Base-by-base conservation (phyloP, 2,888 invertebrate genomes). In the Brachylomia viminalis region DNA sequence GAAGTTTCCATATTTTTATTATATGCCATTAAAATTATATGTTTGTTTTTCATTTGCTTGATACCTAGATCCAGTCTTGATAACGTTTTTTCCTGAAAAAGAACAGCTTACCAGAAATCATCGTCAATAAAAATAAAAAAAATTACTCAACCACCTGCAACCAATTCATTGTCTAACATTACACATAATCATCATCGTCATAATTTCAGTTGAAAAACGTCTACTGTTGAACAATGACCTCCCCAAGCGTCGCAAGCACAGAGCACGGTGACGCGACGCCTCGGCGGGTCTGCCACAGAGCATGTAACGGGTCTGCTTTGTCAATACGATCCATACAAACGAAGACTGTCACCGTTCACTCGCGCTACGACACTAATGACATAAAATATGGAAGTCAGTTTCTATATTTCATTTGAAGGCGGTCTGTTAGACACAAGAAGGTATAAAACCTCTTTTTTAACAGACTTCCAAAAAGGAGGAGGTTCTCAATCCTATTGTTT, bases 1-100 rank as follows among this genome's bases (percentile, higher is more conserved):
- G 66, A 27, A 33, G 23, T 67, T 61, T n/a, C 52, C 17, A 27
- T 64, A 15, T 23, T 49, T 74, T 82, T 66, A 77, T 33, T 59
- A 23, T 1, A 8, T 13, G 38, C 15, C 6, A 59, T 64, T 58
- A 45, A 71, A 17, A 38, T 13, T 11, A 27, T 49, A 23, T 45
- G 0, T 27, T 52, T n/a, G 7, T 68, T 67, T 82, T 58, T 52
- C 7, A 49, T 66, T 78, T 56, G 20, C 7, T 47, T 49, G n/a
- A 49, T 49, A 62, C 2, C n/a, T 5, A 2, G 0, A 15, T 52
- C 3, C 42, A 64, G 64, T 73, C 33, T 47, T 11, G 20, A 8
- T 47, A n/a, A 62, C 15, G 38, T 3, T 33, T 49, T 33, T 80
- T 58, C 33, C 45, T 15, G 45, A 72, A 65, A 62, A 20, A 10